Evolutionary conservation across 2,797 vertebrate genomes (phyloP).

Genomic region (Acanthopagrus latus): DNA sequence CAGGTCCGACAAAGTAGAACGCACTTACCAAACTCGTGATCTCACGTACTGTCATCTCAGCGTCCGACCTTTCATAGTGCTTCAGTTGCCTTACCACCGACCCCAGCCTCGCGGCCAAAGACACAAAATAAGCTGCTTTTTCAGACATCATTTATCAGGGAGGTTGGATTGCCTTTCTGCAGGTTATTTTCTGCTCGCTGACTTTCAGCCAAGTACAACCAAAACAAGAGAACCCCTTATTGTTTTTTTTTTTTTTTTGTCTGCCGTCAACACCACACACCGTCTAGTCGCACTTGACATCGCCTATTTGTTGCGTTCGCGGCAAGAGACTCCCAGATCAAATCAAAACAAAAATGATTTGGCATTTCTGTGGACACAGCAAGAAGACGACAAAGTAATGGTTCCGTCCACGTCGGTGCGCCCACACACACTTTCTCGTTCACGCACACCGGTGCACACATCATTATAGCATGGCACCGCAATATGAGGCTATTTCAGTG

Average conservation of each 20-base stretch:
- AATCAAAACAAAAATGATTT: conserved; percentile 62
- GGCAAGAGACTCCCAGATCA: conserved; percentile 57
- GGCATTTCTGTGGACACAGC: conserved; percentile 67
- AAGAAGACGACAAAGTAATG: conserved; percentile 45
- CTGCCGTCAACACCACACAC: conserved; percentile 31
- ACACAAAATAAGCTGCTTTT: conserved; percentile 1
- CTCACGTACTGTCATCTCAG: background rate
- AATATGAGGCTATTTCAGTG: conserved; percentile 77
- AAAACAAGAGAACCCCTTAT: conserved; percentile 31
- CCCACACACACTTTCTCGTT: background rate
- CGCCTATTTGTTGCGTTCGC: conserved; percentile 55
- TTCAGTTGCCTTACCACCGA: background rate
- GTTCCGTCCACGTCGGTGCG: background rate
- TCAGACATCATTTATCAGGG: background rate
- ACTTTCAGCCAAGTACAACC: conserved; percentile 35
- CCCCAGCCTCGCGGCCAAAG: background rate
- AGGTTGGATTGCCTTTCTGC: conserved; percentile 11
- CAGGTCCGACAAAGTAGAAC: conserved; percentile 1
- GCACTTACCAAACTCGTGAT: conserved; percentile 1
- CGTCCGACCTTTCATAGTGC: too few relatives aligned
- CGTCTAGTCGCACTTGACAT: conserved; percentile 59
- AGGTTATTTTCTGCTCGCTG: conserved; percentile 13
- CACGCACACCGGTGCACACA: conserved; percentile 42
- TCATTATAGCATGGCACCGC: conserved; percentile 61
- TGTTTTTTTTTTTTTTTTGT: conserved; percentile 37